Evolutionary conservation across 2,888 invertebrate species (phyloP).

Genomic region (Brachypterus glaber): DNA sequence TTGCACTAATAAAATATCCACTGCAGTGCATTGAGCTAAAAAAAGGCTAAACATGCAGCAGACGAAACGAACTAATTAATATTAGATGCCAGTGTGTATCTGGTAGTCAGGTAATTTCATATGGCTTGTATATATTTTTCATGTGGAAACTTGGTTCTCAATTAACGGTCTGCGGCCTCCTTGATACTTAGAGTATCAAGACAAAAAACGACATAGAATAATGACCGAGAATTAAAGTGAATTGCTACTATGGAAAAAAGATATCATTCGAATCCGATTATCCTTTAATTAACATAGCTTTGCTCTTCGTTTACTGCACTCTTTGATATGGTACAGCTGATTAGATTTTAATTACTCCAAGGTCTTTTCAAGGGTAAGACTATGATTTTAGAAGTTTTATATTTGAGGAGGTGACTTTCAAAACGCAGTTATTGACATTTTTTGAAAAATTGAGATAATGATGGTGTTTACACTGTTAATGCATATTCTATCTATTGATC

Average conservation of each 20-base stretch:
- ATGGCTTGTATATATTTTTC: conserved; percentile 20
- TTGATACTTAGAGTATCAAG: conserved; percentile 21
- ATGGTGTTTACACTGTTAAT: too few relatives aligned
- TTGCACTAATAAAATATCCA: too few relatives aligned
- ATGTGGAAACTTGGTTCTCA: conserved; percentile 22
- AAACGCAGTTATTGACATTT: too few relatives aligned
- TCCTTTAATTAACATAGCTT: conserved; percentile 31
- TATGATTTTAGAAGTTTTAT: neutral
- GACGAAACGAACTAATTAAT: conserved; percentile 14
- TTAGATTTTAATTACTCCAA: too few relatives aligned
- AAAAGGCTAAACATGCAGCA: too few relatives aligned
- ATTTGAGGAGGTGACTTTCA: too few relatives aligned
- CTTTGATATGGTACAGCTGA: too few relatives aligned
- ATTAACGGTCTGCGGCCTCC: conserved; percentile 24
- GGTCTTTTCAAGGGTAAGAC: too few relatives aligned
- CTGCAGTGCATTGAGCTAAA: too few relatives aligned
- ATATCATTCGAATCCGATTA: conserved; percentile 30
- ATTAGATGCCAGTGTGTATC: conserved; percentile 11
- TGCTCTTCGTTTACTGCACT: too few relatives aligned
- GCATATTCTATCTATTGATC: too few relatives aligned
- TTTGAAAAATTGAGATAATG: too few relatives aligned
- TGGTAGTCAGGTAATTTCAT: conserved; percentile 18
- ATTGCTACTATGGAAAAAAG: conserved; percentile 26
- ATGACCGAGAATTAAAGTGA: conserved; percentile 27
- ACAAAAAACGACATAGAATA: conserved; percentile 27